Evolutionary conservation across 2,888 invertebrate species (phyloP).

Genomic region (Ennomos erosarius): DNA sequence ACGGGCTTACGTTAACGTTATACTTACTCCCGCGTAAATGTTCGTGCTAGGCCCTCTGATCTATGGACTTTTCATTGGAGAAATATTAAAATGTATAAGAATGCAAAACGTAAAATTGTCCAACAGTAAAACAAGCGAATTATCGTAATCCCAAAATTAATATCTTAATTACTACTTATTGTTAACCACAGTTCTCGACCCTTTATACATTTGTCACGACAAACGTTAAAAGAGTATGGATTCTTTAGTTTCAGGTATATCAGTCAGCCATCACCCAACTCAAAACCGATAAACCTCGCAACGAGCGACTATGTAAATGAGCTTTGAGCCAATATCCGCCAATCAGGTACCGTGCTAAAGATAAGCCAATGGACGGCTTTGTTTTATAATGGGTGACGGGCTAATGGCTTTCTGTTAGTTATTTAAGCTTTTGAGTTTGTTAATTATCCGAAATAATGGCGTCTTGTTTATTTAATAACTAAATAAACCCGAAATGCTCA

Average conservation of each 20-base stretch:
- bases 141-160: too few relatives aligned
- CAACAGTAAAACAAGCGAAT: not conserved
- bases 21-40: too few relatives aligned
- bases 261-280: not conserved
- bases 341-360: constrained; percentile 30
- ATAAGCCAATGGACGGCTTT: constrained; percentile 28
- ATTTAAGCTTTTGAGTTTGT: constrained; percentile 14
- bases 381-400: constrained; percentile 25
- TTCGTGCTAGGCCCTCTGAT: too few relatives aligned
- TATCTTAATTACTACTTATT: not conserved
- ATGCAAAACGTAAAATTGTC: too few relatives aligned
- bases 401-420: constrained; percentile 29
- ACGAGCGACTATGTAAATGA: constrained; percentile 27
- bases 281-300: constrained; percentile 8
- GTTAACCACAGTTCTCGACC: too few relatives aligned
- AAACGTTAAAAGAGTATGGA: not conserved
- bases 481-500: not conserved
- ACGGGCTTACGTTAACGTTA: too few relatives aligned
- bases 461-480: constrained; percentile 15
- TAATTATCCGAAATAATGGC: constrained; percentile 18
- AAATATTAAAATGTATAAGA: too few relatives aligned
- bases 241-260: constrained; percentile 31
- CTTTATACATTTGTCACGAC: too few relatives aligned
- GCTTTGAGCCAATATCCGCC: constrained; percentile 24
- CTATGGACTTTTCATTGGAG: too few relatives aligned